These are phyloP conservation scores for Austrofundulus limnaeus DNA, from an alignment of 2,113 vertebrate genomes.

Conservation along the genomic window DNA sequence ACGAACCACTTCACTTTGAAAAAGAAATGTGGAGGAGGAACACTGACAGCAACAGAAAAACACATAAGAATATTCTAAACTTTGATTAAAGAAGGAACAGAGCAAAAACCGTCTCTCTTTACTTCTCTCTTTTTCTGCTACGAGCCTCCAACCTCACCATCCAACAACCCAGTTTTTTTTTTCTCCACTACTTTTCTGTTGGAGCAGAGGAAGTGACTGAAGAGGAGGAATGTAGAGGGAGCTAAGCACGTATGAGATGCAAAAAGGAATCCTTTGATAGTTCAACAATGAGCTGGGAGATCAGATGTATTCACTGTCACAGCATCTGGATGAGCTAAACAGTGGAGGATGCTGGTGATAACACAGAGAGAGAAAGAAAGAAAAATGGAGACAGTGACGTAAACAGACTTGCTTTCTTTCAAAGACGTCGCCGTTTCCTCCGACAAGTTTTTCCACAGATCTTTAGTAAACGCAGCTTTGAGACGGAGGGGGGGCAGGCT, in stretches of 20 bases:
- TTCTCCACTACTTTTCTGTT: neutral
- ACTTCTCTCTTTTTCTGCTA: conserved; percentile 23
- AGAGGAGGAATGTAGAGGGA: conserved; percentile 1
- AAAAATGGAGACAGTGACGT: neutral
- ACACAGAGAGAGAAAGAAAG: conserved; percentile 3
- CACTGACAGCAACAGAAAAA: conserved; percentile 37
- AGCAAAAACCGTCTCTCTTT: conserved; percentile 20
- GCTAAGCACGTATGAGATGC: neutral
- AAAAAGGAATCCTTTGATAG: conserved; percentile 27
- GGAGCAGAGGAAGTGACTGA: conserved; percentile 23
- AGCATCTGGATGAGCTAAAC: conserved; percentile 41
- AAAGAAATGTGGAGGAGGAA: conserved; percentile 47
- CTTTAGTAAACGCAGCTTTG: conserved; percentile 31
- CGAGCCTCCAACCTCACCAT: conserved; percentile 10
- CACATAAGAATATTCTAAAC: conserved; percentile 43
- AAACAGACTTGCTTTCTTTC: conserved; percentile 34
- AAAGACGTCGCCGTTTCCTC: conserved; percentile 35
- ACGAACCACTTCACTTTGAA: conserved; percentile 39
- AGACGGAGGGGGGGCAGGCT: conserved; percentile 18
- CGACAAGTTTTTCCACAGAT: conserved; percentile 24
- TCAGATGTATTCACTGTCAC: conserved; percentile 36
- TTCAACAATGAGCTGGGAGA: conserved; percentile 9
- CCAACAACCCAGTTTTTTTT: conserved; percentile 1
- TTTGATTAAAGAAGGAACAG: conserved; percentile 58
- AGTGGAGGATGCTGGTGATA: conserved; percentile 15